Conservation (phyloP, 2,888 invertebrate genomes). For the Diachrysia chrysitis region DNA sequence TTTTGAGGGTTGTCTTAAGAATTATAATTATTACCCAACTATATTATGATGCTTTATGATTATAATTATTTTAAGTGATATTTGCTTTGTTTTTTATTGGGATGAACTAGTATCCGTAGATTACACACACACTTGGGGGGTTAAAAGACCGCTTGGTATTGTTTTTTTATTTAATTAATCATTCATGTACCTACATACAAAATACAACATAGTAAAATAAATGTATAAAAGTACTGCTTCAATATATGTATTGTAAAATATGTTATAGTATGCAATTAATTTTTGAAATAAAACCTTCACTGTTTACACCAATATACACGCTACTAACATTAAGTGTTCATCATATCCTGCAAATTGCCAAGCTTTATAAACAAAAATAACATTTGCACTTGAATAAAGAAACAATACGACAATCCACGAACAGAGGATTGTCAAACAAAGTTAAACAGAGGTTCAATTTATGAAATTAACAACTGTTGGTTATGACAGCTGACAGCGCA, state of each 20-base stretch:
- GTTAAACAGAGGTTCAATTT: constrained; percentile 37
- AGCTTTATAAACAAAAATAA: constrained; percentile 14
- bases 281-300: too few species aligned
- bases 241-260: too few species aligned
- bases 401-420: constrained; percentile 12
- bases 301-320: not conserved
- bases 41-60: not conserved
- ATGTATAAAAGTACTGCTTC: too few species aligned
- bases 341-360: constrained; percentile 1
- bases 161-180: too few species aligned
- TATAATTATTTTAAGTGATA: not conserved
- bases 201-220: too few species aligned
- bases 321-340: not conserved
- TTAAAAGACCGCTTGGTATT: too few species aligned
- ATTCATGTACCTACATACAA: too few species aligned
- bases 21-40: not conserved
- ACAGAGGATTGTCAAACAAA: constrained; percentile 36
- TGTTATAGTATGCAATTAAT: too few species aligned
- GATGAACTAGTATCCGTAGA: too few species aligned
- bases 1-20: not conserved
- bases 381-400: constrained; percentile 4
- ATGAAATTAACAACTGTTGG: constrained; percentile 30
- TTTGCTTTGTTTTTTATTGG: too few species aligned
- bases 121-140: too few species aligned
- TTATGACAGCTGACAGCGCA: constrained; percentile 54